A percentile compares a stretch with the other conserved stretches of the same genome.
phyloP scores from a whole-genome alignment of 2,797 vertebrate genomes.

The Argentina silus region DNA sequence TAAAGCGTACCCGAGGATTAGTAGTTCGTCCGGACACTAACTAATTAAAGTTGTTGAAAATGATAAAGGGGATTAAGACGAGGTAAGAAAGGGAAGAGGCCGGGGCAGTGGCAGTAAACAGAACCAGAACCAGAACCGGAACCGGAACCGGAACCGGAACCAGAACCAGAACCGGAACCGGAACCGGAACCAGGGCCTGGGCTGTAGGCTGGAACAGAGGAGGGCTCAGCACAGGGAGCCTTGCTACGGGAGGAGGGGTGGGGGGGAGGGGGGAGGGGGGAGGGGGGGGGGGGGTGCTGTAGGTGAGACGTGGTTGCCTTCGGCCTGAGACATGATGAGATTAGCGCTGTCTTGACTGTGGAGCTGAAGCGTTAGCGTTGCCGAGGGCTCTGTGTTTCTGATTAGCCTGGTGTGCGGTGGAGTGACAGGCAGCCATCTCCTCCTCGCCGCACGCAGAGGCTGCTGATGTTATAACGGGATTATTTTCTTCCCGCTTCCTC shows the following conservation, averaged over 20 bases:
- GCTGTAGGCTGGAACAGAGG: slow-evolving; percentile 34
- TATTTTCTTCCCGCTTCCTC: slow-evolving; percentile 37
- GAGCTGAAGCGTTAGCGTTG: slow-evolving; percentile 30
- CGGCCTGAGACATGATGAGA: slow-evolving; percentile 35
- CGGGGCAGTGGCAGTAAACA: slow-evolving; percentile 44
- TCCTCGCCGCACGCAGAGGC: slow-evolving; percentile 31
- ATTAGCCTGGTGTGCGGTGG: slow-evolving; percentile 40
- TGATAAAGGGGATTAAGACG: slow-evolving; percentile 55
- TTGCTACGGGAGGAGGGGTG: neutral
- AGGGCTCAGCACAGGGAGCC: too few species aligned
- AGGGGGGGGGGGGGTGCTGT: neutral
- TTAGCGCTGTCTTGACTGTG: slow-evolving; percentile 6
- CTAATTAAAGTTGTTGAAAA: slow-evolving; percentile 66
- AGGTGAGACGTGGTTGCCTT: slow-evolving; percentile 18
- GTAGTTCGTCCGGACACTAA: slow-evolving; percentile 56
- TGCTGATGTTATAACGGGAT: slow-evolving; percentile 46
- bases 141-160: too few species aligned
- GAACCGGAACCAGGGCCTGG: slow-evolving; percentile 23
- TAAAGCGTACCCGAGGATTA: slow-evolving; percentile 57
- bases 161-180: too few species aligned
- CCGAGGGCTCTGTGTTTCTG: slow-evolving; percentile 18
- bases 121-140: too few species aligned
- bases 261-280: slow-evolving; percentile 28
- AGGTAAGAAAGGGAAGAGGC: slow-evolving; percentile 54
- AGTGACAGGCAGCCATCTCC: slow-evolving; percentile 38